A percentile compares a stretch with the other conserved stretches of the same genome.
phyloP scores from a whole-genome alignment of 2,797 vertebrate genomes.

The Acanthornis magna region DNA sequence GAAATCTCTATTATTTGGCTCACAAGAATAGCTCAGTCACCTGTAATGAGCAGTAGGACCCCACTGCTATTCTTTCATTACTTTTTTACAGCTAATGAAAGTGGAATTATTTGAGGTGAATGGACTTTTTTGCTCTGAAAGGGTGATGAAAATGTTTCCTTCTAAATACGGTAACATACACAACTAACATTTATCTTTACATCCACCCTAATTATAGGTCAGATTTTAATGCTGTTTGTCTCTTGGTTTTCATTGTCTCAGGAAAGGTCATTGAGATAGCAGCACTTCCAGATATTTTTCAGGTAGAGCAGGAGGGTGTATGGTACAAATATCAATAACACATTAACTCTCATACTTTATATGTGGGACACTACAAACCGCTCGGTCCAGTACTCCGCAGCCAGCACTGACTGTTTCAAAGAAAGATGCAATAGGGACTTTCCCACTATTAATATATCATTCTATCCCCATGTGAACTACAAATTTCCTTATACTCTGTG shows the following conservation, averaged over 20 bases:
- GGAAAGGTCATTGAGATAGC: not conserved
- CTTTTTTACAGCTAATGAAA: not conserved
- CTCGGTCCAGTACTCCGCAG: not conserved
- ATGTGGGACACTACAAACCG: not conserved
- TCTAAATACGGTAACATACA: not conserved
- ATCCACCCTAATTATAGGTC: not conserved
- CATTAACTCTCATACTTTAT: not conserved
- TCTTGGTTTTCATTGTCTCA: not conserved
- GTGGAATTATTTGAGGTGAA: not conserved
- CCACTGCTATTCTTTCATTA: not conserved
- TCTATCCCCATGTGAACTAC: not conserved
- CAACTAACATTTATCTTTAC: not conserved
- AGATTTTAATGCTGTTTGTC: not conserved
- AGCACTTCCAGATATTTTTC: not conserved
- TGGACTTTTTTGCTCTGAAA: not conserved
- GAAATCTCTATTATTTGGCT: not conserved
- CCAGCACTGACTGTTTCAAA: not conserved
- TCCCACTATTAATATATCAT: not conserved
- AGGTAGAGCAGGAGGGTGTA: not conserved
- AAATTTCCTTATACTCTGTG: not conserved
- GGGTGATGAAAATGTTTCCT: not conserved
- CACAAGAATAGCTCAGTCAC: not conserved
- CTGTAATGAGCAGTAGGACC: not conserved
- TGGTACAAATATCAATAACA: not conserved
- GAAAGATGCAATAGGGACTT: not conserved